These are phyloP conservation scores for Diplosoma virens DNA, from an alignment of 23 tunicate species.

Conservation along the genomic window DNA sequence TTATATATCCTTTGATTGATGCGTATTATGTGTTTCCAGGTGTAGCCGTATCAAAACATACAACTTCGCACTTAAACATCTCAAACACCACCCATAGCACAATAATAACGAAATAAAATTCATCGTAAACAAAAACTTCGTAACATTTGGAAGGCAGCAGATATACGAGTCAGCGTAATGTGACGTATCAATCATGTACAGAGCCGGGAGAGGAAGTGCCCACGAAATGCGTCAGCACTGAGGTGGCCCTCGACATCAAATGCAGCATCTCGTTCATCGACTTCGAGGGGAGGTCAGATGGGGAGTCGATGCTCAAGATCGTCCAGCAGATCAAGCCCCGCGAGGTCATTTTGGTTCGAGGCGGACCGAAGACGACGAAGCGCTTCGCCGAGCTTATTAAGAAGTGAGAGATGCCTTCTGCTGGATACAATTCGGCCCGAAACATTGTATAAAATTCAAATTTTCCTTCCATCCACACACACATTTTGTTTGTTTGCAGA, in stretches of 20 bases:
- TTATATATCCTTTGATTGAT: too few species aligned
- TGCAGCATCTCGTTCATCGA: conserved; percentile 90
- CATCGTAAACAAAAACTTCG: too few species aligned
- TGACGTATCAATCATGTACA: too few species aligned
- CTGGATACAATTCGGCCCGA: not conserved
- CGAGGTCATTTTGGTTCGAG: conserved; percentile 81
- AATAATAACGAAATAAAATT: too few species aligned
- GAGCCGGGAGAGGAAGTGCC: conserved; percentile 62
- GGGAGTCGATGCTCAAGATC: conserved; percentile 89
- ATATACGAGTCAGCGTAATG: too few species aligned
- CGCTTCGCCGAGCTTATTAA: conserved; percentile 48
- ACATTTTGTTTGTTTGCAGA: not conserved
- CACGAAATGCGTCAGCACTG: conserved; percentile 78
- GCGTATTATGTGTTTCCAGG: too few species aligned
- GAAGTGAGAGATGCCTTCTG: not conserved
- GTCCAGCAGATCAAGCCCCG: conserved; percentile 82
- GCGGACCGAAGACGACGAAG: conserved; percentile 37
- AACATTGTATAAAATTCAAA: too few species aligned
- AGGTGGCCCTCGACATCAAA: conserved; percentile 46
- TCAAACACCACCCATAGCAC: too few species aligned
- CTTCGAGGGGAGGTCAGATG: conserved; percentile 94
- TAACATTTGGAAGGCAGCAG: too few species aligned
- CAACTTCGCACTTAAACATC: too few species aligned
- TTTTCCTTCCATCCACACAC: too few species aligned
- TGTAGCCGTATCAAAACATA: too few species aligned